Base-by-base conservation (phyloP, 1,140 invertebrate species). In the Ctenoplectra terminalis region DNA sequence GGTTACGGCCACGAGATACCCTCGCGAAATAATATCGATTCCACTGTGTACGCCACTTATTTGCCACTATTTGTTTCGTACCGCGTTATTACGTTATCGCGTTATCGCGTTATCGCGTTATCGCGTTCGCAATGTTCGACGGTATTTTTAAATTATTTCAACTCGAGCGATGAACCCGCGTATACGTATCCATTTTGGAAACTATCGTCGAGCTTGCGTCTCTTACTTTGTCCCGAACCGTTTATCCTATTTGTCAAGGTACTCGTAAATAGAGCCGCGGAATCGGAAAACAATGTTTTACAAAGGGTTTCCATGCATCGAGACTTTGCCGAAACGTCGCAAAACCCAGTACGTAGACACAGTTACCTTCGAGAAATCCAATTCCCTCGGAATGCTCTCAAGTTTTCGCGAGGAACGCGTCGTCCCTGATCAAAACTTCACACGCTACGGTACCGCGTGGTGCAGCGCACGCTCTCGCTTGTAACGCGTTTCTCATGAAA, bases 361-460 rank as follows among this genome's bases (percentile, higher is more conserved):
- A 46, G 52, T 72, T 31, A 34, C 77, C 56, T 72, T 34, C 56
- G n/a, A 60, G 46, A 72, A 79, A 79, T 79, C 26, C 56, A 79
- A 79, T 79, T 72, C 31, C 43, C 46, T n/a, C 23, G 43, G 26
- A 61, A 52, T 23, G 40, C 40, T 15, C 54, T 56, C 56, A 52
- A 79, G 54, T 61, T 60, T 48, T 34, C 17, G 4, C 48, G 60
- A 26, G 61, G 26, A 29, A 50, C 37, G 54, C 75, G 64, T 56
- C 63, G 52, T 26, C 7, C 48, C 60, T 54, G 69, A 73, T 80
- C 58, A 56, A 80, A 80, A 80, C 58, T 73, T 73, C 20, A 13
- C 69, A 23, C 77, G 46, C 20, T 17, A n/a, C 31, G 4, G 7
- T n/a, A 20, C 23, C 11, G n/a, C n/a, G n/a, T n/a, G n/a, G n/a